Percentiles rank a stretch among this genome's conserved stretches.
Evolutionary conservation across 2,797 vertebrate genomes (phyloP).

Genomic region (Sebastes steindachneri): DNA sequence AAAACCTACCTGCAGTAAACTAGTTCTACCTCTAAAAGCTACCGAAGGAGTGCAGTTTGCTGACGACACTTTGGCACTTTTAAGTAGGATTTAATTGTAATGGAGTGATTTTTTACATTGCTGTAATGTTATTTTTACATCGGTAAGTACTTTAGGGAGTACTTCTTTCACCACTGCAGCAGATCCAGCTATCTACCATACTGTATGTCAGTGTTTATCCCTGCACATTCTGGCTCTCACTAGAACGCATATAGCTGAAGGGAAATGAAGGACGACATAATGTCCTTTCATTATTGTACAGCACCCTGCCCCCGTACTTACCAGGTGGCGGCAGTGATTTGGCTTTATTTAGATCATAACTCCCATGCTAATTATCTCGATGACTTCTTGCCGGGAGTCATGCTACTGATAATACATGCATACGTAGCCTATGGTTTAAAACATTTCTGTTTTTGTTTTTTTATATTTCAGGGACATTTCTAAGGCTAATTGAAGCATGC

Average conservation of each 20-base stretch:
- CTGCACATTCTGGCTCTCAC: not conserved
- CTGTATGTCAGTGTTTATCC: not conserved
- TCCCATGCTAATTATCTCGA: conserved; percentile 59
- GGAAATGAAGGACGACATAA: not conserved
- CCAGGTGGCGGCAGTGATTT: conserved; percentile 13
- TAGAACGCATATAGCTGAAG: not conserved
- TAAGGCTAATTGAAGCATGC: conserved; percentile 54
- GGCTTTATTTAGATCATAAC: conserved; percentile 35
- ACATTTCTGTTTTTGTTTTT: conserved; percentile 23
- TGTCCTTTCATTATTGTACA: not conserved
- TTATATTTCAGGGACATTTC: conserved; percentile 53
- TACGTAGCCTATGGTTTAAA: conserved; percentile 33
- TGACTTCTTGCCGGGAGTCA: conserved; percentile 47
- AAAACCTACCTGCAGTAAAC: not conserved
- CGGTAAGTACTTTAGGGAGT: not conserved
- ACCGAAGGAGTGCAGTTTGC: not conserved
- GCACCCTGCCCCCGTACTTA: not conserved
- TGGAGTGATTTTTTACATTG: not conserved
- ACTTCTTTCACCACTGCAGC: not conserved
- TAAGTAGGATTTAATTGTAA: not conserved
- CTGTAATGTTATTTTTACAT: not conserved
- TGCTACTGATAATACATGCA: conserved; percentile 22
- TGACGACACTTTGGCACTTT: not conserved
- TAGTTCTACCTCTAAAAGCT: not conserved
- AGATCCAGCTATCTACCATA: not conserved